phyloP scores from a whole-genome alignment of 2,888 invertebrate genomes.

The Rotaria magnacalcarata region DNA sequence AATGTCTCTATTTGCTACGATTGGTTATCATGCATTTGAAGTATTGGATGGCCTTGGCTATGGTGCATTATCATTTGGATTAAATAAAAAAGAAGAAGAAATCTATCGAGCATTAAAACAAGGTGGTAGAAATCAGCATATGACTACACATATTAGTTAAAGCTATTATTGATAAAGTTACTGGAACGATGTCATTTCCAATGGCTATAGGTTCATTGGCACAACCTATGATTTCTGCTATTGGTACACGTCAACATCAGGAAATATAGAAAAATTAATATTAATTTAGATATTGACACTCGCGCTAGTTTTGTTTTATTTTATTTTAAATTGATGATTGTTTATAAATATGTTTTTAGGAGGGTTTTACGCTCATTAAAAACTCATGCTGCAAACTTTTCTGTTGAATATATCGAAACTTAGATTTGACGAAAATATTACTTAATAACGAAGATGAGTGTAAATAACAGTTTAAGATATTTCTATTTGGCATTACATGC shows the following conservation, averaged over 20 bases:
- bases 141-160: not conserved
- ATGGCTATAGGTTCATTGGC: not conserved
- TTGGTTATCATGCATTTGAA: conserved; percentile 31
- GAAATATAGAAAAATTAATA: no score
- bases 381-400: no score
- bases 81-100: conserved; percentile 27
- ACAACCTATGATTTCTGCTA: not conserved
- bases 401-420: no score
- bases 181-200: not conserved
- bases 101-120: not conserved
- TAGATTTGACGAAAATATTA: no score
- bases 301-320: no score
- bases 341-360: no score
- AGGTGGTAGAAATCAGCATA: conserved; percentile 31
- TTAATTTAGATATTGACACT: no score
- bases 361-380: no score
- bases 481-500: no score
- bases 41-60: conserved; percentile 31
- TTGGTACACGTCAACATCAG: not conserved
- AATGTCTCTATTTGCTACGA: not conserved
- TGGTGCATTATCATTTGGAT: not conserved
- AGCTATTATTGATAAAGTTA: conserved; percentile 21
- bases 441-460: no score
- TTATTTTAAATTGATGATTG: no score
- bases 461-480: no score